Conservation (phyloP, 1,140 invertebrate species). For the Zaprionus capensis region DNA sequence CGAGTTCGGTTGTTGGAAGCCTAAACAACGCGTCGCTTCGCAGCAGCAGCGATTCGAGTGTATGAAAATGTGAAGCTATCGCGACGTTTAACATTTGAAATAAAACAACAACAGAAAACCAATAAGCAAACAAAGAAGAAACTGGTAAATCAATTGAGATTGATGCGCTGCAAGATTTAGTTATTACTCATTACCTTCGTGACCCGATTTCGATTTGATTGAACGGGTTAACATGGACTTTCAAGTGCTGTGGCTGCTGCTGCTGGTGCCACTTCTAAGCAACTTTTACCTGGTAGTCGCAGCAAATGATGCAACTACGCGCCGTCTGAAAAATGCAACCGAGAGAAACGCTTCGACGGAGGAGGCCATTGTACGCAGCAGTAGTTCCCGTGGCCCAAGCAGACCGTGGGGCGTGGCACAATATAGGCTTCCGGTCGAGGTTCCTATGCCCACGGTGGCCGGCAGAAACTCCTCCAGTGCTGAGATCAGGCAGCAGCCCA, state of each 20-base stretch:
- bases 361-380: constrained; percentile 25
- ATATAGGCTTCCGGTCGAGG: constrained; percentile 61
- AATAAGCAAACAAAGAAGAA: background rate
- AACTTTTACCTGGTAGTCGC: constrained; percentile 38
- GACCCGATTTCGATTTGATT: constrained; percentile 44
- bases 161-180: constrained; percentile 37
- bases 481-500: constrained; percentile 17
- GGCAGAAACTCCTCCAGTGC: constrained; percentile 21
- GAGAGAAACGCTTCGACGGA: background rate
- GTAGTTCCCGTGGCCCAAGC: constrained; percentile 41
- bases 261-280: constrained; percentile 57
- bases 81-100: constrained; percentile 36
- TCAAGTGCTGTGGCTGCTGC: constrained; percentile 31
- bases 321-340: constrained; percentile 40
- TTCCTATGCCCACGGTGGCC: constrained; percentile 3
- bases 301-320: constrained; percentile 64
- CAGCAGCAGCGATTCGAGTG: constrained; percentile 4
- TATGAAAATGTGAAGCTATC: constrained; percentile 32
- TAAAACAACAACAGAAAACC: background rate
- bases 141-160: constrained; percentile 36
- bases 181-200: constrained; percentile 20
- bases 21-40: constrained; percentile 51
- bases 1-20: constrained; percentile 53
- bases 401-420: constrained; percentile 64
- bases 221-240: constrained; percentile 53